phyloP scores from a whole-genome alignment of 2,113 vertebrate genomes.

The Stegostoma tigrinum region DNA sequence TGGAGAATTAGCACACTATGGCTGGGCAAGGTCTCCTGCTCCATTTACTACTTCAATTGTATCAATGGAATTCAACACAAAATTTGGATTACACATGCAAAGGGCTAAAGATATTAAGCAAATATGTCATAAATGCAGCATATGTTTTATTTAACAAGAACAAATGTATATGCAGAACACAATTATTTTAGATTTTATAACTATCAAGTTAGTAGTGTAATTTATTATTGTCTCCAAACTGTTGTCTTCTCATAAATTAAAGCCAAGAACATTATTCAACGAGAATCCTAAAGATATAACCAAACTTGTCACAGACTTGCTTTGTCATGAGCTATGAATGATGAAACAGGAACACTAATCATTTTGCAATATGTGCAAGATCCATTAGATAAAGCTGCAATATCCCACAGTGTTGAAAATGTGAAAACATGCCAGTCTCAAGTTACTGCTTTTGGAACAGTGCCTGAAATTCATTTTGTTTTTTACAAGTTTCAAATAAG shows the following conservation, averaged over 20 bases:
- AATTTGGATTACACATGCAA: not conserved
- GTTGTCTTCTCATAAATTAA: not conserved
- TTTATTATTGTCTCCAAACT: not conserved
- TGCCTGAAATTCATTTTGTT: not conserved
- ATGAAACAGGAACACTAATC: not conserved
- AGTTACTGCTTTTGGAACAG: not conserved
- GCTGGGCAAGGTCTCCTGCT: not conserved
- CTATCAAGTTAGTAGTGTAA: not conserved
- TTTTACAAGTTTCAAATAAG: not conserved
- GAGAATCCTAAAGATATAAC: not conserved
- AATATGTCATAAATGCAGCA: not conserved
- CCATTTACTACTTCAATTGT: not conserved
- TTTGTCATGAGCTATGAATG: not conserved
- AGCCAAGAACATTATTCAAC: not conserved
- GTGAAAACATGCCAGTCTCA: not conserved
- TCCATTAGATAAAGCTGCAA: not conserved
- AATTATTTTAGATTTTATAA: not conserved
- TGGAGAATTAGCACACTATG: not conserved
- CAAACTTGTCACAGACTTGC: not conserved
- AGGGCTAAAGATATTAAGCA: not conserved
- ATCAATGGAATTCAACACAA: not conserved
- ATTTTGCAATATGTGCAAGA: constrained; percentile 7
- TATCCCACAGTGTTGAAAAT: not conserved
- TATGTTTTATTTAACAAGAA: not conserved
- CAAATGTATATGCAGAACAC: not conserved